Percentiles rank a stretch among this genome's conserved stretches.
phyloP scores from a whole-genome alignment of 2,888 invertebrate species.

The Platycheirus rosarum region DNA sequence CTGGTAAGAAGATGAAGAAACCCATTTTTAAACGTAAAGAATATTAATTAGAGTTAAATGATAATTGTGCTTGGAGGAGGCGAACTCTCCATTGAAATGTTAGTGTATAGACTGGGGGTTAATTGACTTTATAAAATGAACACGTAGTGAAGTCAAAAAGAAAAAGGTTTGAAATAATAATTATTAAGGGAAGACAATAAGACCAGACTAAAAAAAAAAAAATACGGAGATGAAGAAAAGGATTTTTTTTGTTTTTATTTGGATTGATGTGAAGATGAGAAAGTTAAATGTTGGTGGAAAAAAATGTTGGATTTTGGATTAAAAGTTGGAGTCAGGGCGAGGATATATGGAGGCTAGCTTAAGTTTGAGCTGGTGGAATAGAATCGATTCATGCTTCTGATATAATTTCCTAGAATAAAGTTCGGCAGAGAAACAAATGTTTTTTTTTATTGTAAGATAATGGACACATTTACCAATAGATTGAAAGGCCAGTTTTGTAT shows the following conservation, averaged over 20 bases:
- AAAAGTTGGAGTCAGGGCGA: neutral
- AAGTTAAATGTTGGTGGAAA: neutral
- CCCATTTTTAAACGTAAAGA: slow-evolving; percentile 9
- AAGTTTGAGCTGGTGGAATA: too few species aligned
- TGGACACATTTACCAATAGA: too few species aligned
- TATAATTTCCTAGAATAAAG: too few species aligned
- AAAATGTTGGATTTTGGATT: slow-evolving; percentile 13
- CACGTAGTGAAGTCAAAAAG: slow-evolving; percentile 36
- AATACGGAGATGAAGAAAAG: neutral
- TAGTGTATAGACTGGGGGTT: slow-evolving; percentile 19
- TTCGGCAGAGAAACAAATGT: too few species aligned
- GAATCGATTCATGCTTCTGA: too few species aligned
- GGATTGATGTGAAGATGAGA: neutral
- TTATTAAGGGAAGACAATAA: slow-evolving; percentile 31
- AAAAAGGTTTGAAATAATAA: slow-evolving; percentile 32
- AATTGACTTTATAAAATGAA: slow-evolving; percentile 59
- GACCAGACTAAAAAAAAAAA: neutral
- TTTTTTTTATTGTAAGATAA: too few species aligned
- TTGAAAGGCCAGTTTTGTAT: too few species aligned
- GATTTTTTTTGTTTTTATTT: slow-evolving; percentile 6
- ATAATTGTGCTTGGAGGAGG: slow-evolving; percentile 19
- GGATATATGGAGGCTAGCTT: too few species aligned
- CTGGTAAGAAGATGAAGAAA: slow-evolving; percentile 20
- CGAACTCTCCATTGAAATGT: slow-evolving; percentile 25
- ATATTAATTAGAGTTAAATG: slow-evolving; percentile 58